Evolutionary conservation across 2,113 vertebrate genomes (phyloP).

Genomic region (Paracyprichromis sp.): DNA sequence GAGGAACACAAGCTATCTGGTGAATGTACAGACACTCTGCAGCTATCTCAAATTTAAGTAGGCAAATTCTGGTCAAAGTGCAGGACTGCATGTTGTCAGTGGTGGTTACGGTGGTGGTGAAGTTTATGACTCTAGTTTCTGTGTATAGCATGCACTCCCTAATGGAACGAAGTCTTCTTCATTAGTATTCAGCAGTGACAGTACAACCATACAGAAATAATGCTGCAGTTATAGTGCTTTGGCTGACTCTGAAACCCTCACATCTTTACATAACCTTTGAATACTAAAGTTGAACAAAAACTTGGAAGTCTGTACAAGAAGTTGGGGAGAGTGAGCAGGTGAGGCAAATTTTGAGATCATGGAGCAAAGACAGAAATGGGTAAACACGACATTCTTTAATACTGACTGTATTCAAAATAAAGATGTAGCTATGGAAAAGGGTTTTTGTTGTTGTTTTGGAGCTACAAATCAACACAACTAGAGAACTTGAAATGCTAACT

Average conservation of each 20-base stretch:
- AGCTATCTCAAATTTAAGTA: neutral
- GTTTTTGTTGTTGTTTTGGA: neutral
- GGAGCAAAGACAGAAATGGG: neutral
- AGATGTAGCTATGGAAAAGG: neutral
- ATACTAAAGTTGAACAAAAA: neutral
- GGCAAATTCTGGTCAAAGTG: neutral
- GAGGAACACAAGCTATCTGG: neutral
- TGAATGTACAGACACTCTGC: neutral
- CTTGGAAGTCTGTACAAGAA: neutral
- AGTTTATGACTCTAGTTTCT: neutral
- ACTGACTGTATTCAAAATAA: neutral
- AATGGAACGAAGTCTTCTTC: neutral
- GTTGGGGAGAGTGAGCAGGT: neutral
- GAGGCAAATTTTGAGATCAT: neutral
- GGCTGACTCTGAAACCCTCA: neutral
- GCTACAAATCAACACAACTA: neutral
- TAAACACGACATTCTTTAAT: neutral
- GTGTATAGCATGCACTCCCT: neutral
- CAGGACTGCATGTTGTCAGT: neutral
- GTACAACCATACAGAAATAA: fast-evolving
- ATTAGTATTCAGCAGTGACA: neutral
- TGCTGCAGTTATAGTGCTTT: neutral
- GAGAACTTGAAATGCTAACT: neutral
- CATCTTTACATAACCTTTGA: neutral
- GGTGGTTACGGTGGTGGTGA: neutral